phyloP scores from a whole-genome alignment of 2,888 invertebrate species.

The Epistrophella euchroma region DNA sequence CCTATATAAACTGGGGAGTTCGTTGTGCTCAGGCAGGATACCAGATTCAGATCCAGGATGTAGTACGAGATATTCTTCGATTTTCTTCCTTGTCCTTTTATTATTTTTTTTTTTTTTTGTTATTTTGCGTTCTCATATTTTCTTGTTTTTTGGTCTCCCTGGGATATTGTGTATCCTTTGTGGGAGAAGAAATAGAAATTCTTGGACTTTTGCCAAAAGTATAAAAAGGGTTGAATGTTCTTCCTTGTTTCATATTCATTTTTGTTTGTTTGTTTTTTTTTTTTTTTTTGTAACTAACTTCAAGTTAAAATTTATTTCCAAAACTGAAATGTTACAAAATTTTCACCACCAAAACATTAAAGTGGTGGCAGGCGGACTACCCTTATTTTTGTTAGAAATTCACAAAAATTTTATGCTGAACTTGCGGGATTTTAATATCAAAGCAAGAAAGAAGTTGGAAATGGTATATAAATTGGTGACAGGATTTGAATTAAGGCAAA shows the following conservation, averaged over 20 bases:
- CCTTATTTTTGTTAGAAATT: constrained; percentile 29
- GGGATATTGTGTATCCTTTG: constrained; percentile 12
- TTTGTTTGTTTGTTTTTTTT: not conserved
- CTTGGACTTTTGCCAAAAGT: constrained; percentile 66
- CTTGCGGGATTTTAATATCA: constrained; percentile 48
- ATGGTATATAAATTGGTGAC: constrained; percentile 46
- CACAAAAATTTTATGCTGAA: constrained; percentile 51
- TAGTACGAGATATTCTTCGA: constrained; percentile 47
- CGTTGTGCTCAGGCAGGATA: constrained; percentile 42
- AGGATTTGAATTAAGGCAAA: constrained; percentile 52
- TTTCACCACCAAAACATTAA: not conserved
- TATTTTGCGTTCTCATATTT: not conserved
- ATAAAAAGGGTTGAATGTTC: constrained; percentile 66
- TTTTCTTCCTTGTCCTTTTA: constrained; percentile 13
- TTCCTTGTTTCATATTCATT: constrained; percentile 17
- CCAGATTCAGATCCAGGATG: not conserved
- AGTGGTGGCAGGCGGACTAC: not conserved
- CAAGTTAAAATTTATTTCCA: constrained; percentile 52
- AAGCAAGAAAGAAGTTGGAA: not conserved
- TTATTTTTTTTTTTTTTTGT: not conserved
- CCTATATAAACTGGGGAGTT: constrained; percentile 39
- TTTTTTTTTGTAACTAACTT: constrained; percentile 4
- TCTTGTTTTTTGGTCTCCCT: not conserved
- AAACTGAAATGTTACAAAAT: constrained; percentile 36
- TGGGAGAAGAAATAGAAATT: constrained; percentile 22